A percentile compares a stretch with the other conserved stretches of the same genome.
Conservation (phyloP, 2,113 vertebrate species). For the Agelaius tricolor region DNA sequence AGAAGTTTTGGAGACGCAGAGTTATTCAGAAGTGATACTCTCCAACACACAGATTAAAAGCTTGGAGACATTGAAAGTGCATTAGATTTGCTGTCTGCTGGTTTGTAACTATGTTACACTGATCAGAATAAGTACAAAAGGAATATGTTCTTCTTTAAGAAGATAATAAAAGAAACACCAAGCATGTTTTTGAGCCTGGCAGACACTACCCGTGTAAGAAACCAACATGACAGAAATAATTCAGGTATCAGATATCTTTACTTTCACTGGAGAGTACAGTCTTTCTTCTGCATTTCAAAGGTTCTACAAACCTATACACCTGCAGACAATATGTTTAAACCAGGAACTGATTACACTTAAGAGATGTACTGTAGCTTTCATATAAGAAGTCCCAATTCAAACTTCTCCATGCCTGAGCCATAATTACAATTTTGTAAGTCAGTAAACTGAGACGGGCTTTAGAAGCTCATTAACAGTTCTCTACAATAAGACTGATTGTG, state of each 20-base stretch:
- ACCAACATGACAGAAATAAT: neutral
- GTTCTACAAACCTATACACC: neutral
- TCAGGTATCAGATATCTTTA: neutral
- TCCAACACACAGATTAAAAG: neutral
- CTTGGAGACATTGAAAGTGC: neutral
- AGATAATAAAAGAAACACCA: neutral
- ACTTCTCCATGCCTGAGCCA: neutral
- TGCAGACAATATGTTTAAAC: neutral
- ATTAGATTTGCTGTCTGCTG: neutral
- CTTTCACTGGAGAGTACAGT: neutral
- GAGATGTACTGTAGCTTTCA: neutral
- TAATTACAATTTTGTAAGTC: neutral
- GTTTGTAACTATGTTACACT: neutral
- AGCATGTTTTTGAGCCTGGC: neutral
- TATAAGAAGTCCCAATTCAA: neutral
- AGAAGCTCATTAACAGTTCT: neutral
- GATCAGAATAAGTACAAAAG: neutral
- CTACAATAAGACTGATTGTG: neutral
- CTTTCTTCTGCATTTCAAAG: neutral
- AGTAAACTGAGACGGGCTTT: neutral
- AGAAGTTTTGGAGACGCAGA: neutral
- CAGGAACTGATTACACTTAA: neutral
- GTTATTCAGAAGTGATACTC: neutral
- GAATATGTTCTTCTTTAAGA: neutral
- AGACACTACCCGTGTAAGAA: neutral